Evolutionary conservation across 2,797 vertebrate genomes (phyloP).

Genomic region (Helarctos malayanus): DNA sequence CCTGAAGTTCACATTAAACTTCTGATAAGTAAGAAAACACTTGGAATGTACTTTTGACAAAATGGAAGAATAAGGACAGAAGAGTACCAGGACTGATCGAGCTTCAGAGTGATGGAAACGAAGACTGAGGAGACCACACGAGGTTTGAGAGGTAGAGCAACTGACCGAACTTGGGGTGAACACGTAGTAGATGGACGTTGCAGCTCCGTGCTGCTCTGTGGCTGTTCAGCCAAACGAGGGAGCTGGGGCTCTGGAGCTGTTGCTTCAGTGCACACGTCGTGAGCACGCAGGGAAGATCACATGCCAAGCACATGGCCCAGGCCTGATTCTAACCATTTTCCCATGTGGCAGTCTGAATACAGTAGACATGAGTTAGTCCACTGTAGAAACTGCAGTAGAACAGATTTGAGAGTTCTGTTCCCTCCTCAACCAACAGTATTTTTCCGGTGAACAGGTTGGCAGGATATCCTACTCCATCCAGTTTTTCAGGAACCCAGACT

Average conservation of each 20-base stretch:
- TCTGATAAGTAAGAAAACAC: background rate
- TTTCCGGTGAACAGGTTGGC: background rate
- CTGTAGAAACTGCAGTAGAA: background rate
- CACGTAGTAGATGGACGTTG: background rate
- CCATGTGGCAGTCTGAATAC: background rate
- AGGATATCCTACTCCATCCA: no score
- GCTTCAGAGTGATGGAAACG: background rate
- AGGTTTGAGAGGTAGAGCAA: background rate
- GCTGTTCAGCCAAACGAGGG: background rate
- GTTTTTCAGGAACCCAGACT: background rate
- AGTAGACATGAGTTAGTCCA: background rate
- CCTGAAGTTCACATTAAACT: background rate
- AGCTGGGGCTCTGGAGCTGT: background rate
- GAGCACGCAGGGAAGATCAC: background rate
- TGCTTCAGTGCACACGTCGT: background rate
- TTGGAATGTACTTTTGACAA: background rate
- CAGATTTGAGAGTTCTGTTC: background rate
- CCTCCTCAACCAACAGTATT: background rate
- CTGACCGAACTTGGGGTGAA: background rate
- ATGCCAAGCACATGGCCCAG: background rate
- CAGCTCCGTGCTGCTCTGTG: background rate
- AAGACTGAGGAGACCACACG: background rate
- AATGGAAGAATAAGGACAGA: background rate
- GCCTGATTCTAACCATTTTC: background rate
- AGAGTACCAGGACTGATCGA: background rate